These are phyloP conservation scores for Philereme vetulata DNA, from an alignment of 2,888 invertebrate genomes.

Conservation along the genomic window DNA sequence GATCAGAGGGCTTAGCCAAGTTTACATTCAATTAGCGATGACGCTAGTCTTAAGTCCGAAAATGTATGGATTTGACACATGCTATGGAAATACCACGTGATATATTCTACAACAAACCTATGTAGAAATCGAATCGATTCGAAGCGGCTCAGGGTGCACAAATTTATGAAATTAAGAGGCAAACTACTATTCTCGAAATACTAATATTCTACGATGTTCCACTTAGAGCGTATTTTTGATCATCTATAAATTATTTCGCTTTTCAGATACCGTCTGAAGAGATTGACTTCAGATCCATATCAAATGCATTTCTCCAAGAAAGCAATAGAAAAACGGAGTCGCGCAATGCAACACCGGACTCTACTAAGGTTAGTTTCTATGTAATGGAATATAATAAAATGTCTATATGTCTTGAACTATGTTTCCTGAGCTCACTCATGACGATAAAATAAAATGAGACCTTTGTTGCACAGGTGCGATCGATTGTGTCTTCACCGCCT, in stretches of 20 bases:
- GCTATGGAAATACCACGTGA: no score
- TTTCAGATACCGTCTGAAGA: conserved; percentile 66
- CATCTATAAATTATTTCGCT: neutral
- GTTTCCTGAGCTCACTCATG: neutral
- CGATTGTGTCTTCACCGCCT: conserved; percentile 36
- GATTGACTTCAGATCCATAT: conserved; percentile 70
- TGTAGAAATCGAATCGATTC: no score
- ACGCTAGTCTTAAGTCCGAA: no score
- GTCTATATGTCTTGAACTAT: neutral
- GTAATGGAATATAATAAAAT: neutral
- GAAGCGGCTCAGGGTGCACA: no score
- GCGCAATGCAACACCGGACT: conserved; percentile 74
- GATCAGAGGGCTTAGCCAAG: no score
- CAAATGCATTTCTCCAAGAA: conserved; percentile 76
- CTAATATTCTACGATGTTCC: no score
- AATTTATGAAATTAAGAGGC: no score
- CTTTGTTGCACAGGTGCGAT: conserved; percentile 35
- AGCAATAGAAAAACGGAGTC: conserved; percentile 69
- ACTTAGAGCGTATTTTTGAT: no score
- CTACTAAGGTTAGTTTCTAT: conserved; percentile 59
- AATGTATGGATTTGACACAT: no score
- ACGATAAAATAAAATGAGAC: neutral
- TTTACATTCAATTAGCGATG: no score
- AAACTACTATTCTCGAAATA: no score
- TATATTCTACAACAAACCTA: no score